Evolutionary conservation across 92 coral and sea anemone genomes (phyloP).

Genomic region (Isaurus tuberculatus): DNA sequence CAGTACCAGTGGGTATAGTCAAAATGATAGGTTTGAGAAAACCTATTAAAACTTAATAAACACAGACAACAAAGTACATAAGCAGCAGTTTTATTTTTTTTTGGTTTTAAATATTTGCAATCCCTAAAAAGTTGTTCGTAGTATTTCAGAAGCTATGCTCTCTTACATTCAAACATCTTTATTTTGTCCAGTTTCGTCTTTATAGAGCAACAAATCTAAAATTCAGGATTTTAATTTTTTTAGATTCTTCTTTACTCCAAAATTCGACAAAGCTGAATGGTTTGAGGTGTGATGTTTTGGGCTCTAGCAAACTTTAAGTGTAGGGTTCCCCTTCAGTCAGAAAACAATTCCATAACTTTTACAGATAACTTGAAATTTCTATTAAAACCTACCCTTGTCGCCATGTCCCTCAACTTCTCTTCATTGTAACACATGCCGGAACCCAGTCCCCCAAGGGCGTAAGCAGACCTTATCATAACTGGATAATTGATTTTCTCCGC

Average conservation of each 20-base stretch:
- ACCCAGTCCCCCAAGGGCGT: constrained; percentile 99
- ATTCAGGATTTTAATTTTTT: not conserved
- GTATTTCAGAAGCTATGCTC: not conserved
- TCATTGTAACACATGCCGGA: constrained; percentile 96
- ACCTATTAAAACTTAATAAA: not conserved
- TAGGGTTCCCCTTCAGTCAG: no score
- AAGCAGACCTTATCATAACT: constrained; percentile 99
- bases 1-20: no score
- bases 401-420: constrained; percentile 78
- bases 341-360: no score
- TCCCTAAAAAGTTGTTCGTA: not conserved
- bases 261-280: no score
- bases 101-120: not conserved
- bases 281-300: no score
- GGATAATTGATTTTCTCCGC: constrained; percentile 89
- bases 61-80: not conserved
- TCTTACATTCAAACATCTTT: not conserved
- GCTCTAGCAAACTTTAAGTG: no score
- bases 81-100: not conserved
- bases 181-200: not conserved
- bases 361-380: not conserved
- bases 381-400: constrained; percentile 68
- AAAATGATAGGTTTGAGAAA: no score
- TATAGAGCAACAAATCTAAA: not conserved
- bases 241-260: no score